These are phyloP conservation scores for Otolemur garnettii DNA, from an alignment of 2,113 vertebrate species.

Conservation along the genomic window DNA sequence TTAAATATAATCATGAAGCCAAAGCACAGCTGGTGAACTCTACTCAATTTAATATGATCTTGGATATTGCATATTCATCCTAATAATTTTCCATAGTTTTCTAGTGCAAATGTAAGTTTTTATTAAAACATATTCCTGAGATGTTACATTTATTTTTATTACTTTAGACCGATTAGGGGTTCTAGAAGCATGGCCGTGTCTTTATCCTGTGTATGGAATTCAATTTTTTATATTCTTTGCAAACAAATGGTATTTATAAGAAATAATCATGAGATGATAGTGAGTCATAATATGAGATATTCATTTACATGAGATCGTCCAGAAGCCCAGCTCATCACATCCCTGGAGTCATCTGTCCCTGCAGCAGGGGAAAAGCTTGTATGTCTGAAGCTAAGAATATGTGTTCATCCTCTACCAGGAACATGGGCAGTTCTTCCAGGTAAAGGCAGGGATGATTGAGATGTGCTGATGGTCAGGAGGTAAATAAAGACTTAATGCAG, in stretches of 20 bases:
- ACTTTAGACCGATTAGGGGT: not conserved
- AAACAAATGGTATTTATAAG: conserved; percentile 40
- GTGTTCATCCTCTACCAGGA: no score
- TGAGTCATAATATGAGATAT: not conserved
- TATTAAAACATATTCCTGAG: conserved; percentile 29
- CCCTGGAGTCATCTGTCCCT: not conserved
- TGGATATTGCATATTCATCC: not conserved
- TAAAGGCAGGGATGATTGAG: not conserved
- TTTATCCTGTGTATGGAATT: not conserved
- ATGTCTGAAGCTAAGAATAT: not conserved
- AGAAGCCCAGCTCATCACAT: not conserved
- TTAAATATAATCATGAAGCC: not conserved
- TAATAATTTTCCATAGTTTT: conserved; percentile 21
- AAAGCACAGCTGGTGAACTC: not conserved
- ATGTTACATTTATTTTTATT: conserved; percentile 20
- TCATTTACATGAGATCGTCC: not conserved
- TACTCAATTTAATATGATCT: conserved; percentile 7
- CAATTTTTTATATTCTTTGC: conserved; percentile 20
- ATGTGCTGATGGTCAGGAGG: not conserved
- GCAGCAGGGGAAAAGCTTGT: not conserved
- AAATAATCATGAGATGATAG: not conserved
- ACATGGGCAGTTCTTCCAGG: not conserved
- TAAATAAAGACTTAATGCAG: not conserved
- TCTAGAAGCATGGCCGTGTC: not conserved
- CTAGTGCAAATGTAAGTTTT: not conserved